Conservation (phyloP, 2,797 vertebrate species). For the Balearica regulorum region DNA sequence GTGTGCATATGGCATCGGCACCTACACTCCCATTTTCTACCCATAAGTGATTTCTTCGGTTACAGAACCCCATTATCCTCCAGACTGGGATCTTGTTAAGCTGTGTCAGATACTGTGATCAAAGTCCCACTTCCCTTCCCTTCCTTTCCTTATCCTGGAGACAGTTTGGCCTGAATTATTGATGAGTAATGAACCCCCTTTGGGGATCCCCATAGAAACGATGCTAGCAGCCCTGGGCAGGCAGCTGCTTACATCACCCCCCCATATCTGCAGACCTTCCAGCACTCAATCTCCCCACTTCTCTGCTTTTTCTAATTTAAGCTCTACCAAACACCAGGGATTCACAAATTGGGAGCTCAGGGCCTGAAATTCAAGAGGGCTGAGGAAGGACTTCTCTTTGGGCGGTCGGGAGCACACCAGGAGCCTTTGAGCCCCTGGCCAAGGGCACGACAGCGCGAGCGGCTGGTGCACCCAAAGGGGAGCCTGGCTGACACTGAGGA, state of each 20-base stretch:
- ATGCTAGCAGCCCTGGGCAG: neutral
- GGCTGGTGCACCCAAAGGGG: too few relatives aligned
- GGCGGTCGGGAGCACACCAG: neutral
- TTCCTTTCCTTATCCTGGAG: neutral
- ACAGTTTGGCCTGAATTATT: slow-evolving; percentile 8
- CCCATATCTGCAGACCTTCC: neutral
- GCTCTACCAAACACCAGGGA: neutral
- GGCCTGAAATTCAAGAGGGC: neutral
- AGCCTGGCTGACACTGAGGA: neutral
- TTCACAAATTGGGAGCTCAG: neutral
- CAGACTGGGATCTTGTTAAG: neutral
- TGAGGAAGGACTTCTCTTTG: neutral
- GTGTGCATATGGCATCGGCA: neutral
- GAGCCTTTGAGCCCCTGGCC: neutral
- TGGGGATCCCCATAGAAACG: neutral
- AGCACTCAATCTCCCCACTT: neutral
- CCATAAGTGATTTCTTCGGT: neutral
- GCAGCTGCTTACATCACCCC: neutral
- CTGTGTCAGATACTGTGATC: neutral
- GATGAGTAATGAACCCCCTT: neutral
- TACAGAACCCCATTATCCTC: neutral
- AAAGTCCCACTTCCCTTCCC: neutral
- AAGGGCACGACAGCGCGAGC: neutral
- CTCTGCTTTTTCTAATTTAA: neutral
- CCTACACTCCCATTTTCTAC: neutral